Base-by-base conservation (phyloP, 2,888 invertebrate species). In the Horisme vitalbata region DNA sequence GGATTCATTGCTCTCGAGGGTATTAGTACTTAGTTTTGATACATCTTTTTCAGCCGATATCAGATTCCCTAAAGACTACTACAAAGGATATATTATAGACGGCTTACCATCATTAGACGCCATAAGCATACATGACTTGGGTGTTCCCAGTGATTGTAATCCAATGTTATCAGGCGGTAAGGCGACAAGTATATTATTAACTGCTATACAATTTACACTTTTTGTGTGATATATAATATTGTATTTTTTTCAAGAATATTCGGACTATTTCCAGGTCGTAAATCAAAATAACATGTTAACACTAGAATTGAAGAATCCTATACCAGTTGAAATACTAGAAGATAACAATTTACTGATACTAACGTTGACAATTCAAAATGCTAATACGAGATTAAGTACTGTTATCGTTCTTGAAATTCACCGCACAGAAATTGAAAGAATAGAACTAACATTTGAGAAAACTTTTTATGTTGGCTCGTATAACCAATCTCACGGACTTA, bases 131-230 rank as follows among this genome's bases (percentile, higher is more conserved):
- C 45, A 50, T 27, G 59, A 62, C 30, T 61, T 61, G 27, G 26
- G 7, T 24, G 31, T 44, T 47, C 43, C 59, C 7, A 37, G 31
- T 4, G 52, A 61, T 30, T 41, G 61, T 2, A 34, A 21, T 12
- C 45, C 62, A n/a, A 39, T 43, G 4, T 34, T 69, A n/a, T 34
- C 14, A 7, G 70, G 70, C 64, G 68, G 70, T 71, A 64, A 28
- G 32, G 21, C 23, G 18, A 11, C 21, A 7, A 9, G 1, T 15
- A 8, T n/a, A 33, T 4, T 2, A 21, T 13, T 1, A 23, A 1
- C 30, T 9, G 15, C 33, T 31, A 10, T 15, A 36, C 2, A 15
- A 27, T 21, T 12, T 26, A 11, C 8, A 36, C 28, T 43, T 39
- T 37, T 2, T 18, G 6, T 18, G 6, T 6, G 18, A 18, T 4